These are phyloP conservation scores for Conomelus anceps DNA, from an alignment of 2,888 invertebrate genomes.

Conservation along the genomic window DNA sequence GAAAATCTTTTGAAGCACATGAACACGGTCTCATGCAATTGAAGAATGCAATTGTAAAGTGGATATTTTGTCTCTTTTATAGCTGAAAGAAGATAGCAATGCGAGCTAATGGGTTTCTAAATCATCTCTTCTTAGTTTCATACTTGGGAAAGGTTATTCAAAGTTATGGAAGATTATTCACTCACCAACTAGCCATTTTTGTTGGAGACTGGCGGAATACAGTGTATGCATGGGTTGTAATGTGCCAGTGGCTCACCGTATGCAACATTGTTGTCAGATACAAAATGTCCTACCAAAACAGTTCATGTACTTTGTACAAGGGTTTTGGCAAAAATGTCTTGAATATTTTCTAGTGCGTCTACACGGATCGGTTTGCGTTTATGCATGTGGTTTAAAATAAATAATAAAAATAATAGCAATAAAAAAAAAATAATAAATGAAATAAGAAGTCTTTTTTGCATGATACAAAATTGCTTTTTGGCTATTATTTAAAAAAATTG, in stretches of 20 bases:
- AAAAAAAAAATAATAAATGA: too few relatives aligned
- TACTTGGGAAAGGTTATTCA: not conserved
- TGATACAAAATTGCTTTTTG: not conserved
- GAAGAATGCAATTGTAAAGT: not conserved
- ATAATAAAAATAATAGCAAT: not conserved
- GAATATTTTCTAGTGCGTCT: too few relatives aligned
- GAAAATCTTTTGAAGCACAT: too few relatives aligned
- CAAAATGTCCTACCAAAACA: too few relatives aligned
- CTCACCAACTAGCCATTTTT: not conserved
- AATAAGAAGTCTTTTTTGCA: not conserved
- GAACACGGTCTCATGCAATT: too few relatives aligned
- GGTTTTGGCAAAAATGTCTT: too few relatives aligned
- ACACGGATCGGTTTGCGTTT: too few relatives aligned
- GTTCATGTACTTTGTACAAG: too few relatives aligned
- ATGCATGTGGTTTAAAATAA: not conserved
- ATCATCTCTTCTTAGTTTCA: not conserved
- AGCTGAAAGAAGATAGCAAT: not conserved
- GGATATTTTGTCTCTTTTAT: not conserved
- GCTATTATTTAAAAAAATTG: not conserved
- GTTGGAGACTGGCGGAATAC: too few relatives aligned
- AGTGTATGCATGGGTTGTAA: too few relatives aligned
- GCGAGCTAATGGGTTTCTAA: not conserved
- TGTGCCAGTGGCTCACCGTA: too few relatives aligned
- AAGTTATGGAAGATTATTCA: not conserved
- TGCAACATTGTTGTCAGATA: too few relatives aligned